Percentiles rank a stretch among this genome's conserved stretches.
phyloP scores from a whole-genome alignment of 2,888 invertebrate genomes.

The Scelioninae gen. 1 region DNA sequence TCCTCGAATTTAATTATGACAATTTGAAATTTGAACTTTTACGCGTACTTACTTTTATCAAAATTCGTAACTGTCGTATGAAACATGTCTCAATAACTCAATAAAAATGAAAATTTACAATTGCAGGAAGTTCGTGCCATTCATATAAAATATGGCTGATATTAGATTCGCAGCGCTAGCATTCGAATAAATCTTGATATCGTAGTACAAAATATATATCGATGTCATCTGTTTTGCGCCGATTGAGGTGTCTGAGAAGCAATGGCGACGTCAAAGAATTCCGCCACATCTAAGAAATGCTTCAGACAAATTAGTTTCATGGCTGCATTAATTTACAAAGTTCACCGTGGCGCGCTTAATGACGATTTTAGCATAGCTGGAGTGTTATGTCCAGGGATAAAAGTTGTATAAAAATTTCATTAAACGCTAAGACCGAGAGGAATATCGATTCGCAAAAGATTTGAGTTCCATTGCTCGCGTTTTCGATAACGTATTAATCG shows the following conservation, averaged over 20 bases:
- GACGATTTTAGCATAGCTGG: conserved; percentile 56
- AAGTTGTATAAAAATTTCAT: conserved; percentile 63
- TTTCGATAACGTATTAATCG: conserved; percentile 12
- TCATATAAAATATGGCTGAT: not conserved
- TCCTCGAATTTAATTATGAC: too few relatives aligned
- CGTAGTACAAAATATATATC: conserved; percentile 48
- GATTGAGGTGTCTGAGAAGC: conserved; percentile 39
- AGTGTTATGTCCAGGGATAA: conserved; percentile 47
- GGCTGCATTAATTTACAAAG: conserved; percentile 66
- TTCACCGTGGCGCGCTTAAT: conserved; percentile 46
- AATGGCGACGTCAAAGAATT: conserved; percentile 33
- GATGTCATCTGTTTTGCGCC: conserved; percentile 35
- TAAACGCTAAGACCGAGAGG: conserved; percentile 56
- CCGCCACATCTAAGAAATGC: conserved; percentile 51
- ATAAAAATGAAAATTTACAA: too few relatives aligned
- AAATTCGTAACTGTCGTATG: too few relatives aligned
- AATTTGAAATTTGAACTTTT: too few relatives aligned
- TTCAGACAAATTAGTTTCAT: conserved; percentile 63
- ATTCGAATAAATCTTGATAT: conserved; percentile 13
- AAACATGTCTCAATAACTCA: too few relatives aligned
- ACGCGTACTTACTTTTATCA: too few relatives aligned
- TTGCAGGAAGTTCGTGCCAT: too few relatives aligned
- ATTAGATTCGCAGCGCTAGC: not conserved
- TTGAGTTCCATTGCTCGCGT: not conserved
- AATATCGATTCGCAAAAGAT: conserved; percentile 26